A percentile compares a stretch with the other conserved stretches of the same genome.
Evolutionary conservation across 2,797 vertebrate species (phyloP).

Genomic region (Pampus argenteus): DNA sequence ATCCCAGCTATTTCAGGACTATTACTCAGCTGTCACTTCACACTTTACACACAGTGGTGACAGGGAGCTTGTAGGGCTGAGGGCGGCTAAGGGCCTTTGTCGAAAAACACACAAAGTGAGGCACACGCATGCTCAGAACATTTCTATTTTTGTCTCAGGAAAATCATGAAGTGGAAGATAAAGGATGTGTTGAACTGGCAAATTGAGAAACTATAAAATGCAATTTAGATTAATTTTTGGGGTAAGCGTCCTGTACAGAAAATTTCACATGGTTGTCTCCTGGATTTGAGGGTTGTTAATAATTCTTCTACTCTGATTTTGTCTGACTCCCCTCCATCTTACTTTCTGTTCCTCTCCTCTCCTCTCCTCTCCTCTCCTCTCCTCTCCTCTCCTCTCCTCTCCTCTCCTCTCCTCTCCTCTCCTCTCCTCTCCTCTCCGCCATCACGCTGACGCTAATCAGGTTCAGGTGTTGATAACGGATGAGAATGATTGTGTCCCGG

Average conservation of each 20-base stretch:
- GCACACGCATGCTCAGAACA: slow-evolving; percentile 72
- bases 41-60: slow-evolving; percentile 80
- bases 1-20: slow-evolving; percentile 80
- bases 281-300: slow-evolving; percentile 57
- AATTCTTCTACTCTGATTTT: slow-evolving; percentile 47
- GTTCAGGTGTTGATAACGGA: slow-evolving; percentile 90
- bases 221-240: slow-evolving; percentile 67
- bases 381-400: background rate
- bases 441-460: slow-evolving; percentile 73
- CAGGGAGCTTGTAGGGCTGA: slow-evolving; percentile 69
- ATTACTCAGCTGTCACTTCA: slow-evolving; percentile 85
- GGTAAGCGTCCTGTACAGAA: slow-evolving; percentile 55
- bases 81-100: slow-evolving; percentile 71
- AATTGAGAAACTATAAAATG: slow-evolving; percentile 66
- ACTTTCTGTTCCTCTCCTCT: background rate
- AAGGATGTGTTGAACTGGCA: slow-evolving; percentile 64
- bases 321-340: slow-evolving; percentile 8
- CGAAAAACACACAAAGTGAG: slow-evolving; percentile 53
- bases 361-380: background rate
- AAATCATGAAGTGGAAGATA: slow-evolving; percentile 73
- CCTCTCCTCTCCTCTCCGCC: background rate
- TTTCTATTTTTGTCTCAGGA: slow-evolving; percentile 76
- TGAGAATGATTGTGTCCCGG: slow-evolving; percentile 90
- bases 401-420: slow-evolving; percentile 5
- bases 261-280: slow-evolving; percentile 52